Base-by-base conservation (phyloP, 2,797 vertebrate genomes). In the Kryptolebias ocellatus region DNA sequence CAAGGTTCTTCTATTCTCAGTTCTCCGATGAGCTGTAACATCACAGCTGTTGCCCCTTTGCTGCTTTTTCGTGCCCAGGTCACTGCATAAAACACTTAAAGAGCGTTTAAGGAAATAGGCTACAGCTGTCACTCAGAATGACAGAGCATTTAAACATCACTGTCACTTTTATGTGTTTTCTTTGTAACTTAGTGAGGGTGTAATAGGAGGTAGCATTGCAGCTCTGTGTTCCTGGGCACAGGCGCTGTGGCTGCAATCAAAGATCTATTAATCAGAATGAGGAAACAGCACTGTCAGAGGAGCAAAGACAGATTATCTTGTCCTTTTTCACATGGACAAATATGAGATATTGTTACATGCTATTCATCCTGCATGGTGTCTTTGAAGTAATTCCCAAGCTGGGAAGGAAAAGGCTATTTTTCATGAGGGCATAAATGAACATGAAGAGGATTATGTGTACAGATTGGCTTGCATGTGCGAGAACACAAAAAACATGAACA, bases 331-430 rank as follows among this genome's bases (percentile, higher is more conserved):
- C 73, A 60, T 67, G 72, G 64, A 87, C 81, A 86, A 90, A 87
- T 86, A 78, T 66, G 4, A 90, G 88, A 89, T 92, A 89, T 84
- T 83, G 87, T 92, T 93, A 85, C 90, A 88, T 61, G 77, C 80
- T 72, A 83, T 91, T 89, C 72, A 85, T 89, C 87, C 81, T 81
- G 60, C 60, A 4, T 47, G 60, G 49, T 11, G 24, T 31, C 85
- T 89, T 90, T 92, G 86, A 91, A 88, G 78, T 74, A n/a, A 55
- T 75, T 76, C 63, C 70, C 72, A 74, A 66, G 71, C 54, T 28
- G 61, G 63, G 70, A 71, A 68, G 60, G 39, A 17, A 53, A 70
- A 52, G 71, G 71, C 69, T 68, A 90, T 91, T 90, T 87, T 81
- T 91, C 87, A 91, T 37, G 15, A 49, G 28, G 50, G 60, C 57